Evolutionary conservation across 2,113 vertebrate species (phyloP), one percentile per base, ranked within the genome.

Genomic region (Neopipo cinnamomea): DNA sequence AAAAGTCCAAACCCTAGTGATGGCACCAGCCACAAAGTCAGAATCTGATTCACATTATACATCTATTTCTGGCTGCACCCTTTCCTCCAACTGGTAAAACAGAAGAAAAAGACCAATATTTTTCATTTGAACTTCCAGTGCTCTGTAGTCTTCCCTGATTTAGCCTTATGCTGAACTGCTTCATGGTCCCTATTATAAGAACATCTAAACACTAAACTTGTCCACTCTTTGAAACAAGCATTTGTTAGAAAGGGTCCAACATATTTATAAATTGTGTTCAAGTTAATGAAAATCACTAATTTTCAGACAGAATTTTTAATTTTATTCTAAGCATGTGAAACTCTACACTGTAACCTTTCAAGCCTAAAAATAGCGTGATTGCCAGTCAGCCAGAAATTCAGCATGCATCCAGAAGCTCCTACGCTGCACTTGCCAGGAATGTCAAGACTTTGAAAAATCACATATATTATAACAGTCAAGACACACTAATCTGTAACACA

Each of bases 401-500:
- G 42, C 65, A 78, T 73, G 88, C 90, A 94, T 84, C 59, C 92
- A 92, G 55, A 93, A 93, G 87, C 89, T 93, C 89, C 96, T 93
- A 96, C 80, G 15, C 94, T 46, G 68, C 79, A 62, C 91, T 97
- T 88, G 76, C 95, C 86, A 95, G 86, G 88, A 97, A 97, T 81
- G 91, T 87, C 89, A 95, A 92, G 94, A 93, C 95, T 95, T 86
- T 71, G 83, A 97, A 95, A 95, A 96, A 85, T 84, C 76, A 71
- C 83, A 77, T 79, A 70, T 37, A 81, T 71, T 89, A 8, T 33
- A 95, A 89, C 68, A 92, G 73, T 84, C 72, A 93, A 93, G 92
- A 95, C 83, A 83, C 92, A 92, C 88, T 91, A 71, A 88, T 91
- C 83, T 93, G 83, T 82, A 93, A 86, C 73, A 89, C 73, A 86